Evolutionary conservation across 2,888 invertebrate species (phyloP).

Genomic region (Aleiodes testaceus): DNA sequence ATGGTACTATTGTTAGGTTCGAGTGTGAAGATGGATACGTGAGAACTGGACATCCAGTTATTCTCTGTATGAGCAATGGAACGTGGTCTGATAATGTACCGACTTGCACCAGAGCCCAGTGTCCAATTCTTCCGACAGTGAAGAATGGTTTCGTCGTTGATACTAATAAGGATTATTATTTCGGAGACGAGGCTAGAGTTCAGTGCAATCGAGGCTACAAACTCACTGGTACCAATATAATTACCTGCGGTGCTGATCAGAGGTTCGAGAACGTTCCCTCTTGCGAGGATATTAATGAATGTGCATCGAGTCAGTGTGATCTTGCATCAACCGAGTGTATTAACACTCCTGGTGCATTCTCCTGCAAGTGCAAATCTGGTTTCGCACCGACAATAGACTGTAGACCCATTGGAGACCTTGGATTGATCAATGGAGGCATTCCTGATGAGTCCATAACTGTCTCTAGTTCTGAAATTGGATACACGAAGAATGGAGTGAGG

Average conservation of each 20-base stretch:
- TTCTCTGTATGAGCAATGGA: constrained; percentile 95
- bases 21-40: constrained; percentile 95
- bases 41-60: constrained; percentile 89
- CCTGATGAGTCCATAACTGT: constrained; percentile 92
- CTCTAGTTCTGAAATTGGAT: constrained; percentile 87
- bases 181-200: constrained; percentile 91
- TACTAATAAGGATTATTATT: constrained; percentile 83
- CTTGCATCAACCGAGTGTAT: constrained; percentile 91
- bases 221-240: constrained; percentile 86
- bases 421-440: constrained; percentile 90
- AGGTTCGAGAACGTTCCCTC: constrained; percentile 87
- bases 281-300: constrained; percentile 94
- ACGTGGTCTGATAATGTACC: constrained; percentile 96
- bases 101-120: constrained; percentile 84
- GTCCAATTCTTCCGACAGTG: constrained; percentile 85
- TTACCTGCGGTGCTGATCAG: constrained; percentile 89
- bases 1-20: constrained; percentile 93
- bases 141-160: constrained; percentile 92
- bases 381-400: constrained; percentile 91
- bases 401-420: constrained; percentile 91
- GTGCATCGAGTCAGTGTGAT: constrained; percentile 91
- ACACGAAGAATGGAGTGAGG: constrained; percentile 87
- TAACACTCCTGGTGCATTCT: constrained; percentile 91
- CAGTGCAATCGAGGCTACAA: constrained; percentile 94
- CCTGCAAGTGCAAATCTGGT: constrained; percentile 89